These are phyloP conservation scores for Griposia aprilina DNA, from an alignment of 2,888 invertebrate genomes.

Conservation along the genomic window DNA sequence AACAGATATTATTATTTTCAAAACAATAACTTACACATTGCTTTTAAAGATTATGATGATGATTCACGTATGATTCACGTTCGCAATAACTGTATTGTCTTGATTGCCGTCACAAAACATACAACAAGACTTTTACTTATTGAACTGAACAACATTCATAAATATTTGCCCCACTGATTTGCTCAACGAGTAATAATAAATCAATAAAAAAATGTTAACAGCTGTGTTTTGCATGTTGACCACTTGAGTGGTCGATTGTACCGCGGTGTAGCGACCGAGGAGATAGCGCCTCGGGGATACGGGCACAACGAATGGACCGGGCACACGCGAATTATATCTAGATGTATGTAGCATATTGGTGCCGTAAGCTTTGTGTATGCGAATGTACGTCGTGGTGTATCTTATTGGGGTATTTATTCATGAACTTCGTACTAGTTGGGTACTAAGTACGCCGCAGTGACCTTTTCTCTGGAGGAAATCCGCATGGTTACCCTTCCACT, in stretches of 20 bases:
- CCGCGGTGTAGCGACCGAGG: constrained; percentile 50
- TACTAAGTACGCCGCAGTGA: background rate
- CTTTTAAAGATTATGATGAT: too few species aligned
- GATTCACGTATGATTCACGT: constrained; percentile 53
- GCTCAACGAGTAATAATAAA: constrained; percentile 56
- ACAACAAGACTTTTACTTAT: constrained; percentile 12
- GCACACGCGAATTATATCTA: constrained; percentile 78
- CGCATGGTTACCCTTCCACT: too few species aligned
- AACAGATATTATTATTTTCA: constrained; percentile 18
- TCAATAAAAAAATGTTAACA: constrained; percentile 47
- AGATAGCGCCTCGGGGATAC: constrained; percentile 70
- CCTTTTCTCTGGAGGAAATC: background rate
- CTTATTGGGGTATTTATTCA: constrained; percentile 41
- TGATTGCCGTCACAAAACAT: constrained; percentile 19
- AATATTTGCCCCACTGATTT: constrained; percentile 35
- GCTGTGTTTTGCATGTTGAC: constrained; percentile 25
- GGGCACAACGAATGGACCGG: constrained; percentile 76
- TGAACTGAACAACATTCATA: constrained; percentile 10
- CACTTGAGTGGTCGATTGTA: constrained; percentile 50
- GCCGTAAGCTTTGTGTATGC: constrained; percentile 65
- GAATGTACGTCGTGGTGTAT: constrained; percentile 62
- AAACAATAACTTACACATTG: constrained; percentile 22
- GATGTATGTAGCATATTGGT: constrained; percentile 68
- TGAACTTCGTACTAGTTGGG: constrained; percentile 1
- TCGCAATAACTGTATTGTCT: constrained; percentile 21